Base-by-base conservation (phyloP, 2,888 invertebrate genomes). In the Beris chalybata region DNA sequence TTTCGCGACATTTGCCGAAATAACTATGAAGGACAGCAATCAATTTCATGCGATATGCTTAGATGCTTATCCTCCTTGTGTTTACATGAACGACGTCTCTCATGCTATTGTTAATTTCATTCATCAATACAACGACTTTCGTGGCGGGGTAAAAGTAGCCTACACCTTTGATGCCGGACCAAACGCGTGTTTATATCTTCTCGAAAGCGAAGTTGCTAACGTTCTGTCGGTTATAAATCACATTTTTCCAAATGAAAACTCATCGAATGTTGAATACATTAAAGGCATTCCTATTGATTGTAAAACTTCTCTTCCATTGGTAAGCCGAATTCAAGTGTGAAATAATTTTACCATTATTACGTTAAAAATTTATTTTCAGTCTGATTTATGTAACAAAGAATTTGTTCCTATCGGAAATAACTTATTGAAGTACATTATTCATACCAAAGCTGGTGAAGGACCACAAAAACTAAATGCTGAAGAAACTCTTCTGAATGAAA, bases 151-250 rank as follows among this genome's bases (percentile, higher is more conserved):
- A 15, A 90, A 87, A 81, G 90, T 94, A 6, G 95, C 96, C 0
- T 99, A 99, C 78, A 97, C 98, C 13, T 99, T 95, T 83, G 99
- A 99, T 85, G 99, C 99, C 64, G 99, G 99, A 5, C 93, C 97
- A 57, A 99, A 99, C 83, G 95, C 95, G 4, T 96, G 95, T 78
- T 80, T 98, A 0, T 97, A 92, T 81, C 80, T 95, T 13, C 80
- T 92, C 57, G 88, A 93, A 72, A 82, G 90, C 69, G 86, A 92
- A 77, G 88, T 95, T 0, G 82, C 88, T 0, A 84, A 85, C 74
- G 83, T 95, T 11, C 67, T 91, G 30, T 81, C 87, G 32, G 78
- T 92, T 12, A 79, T 97, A 5, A 86, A 88, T 74, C 79, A 88
- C 74, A 84, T 86, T 48, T 94, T 94, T 74, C 95, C 94, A 15